These are phyloP conservation scores for Acanthoscelides obtectus DNA, from an alignment of 2,888 invertebrate genomes.

Conservation along the genomic window DNA sequence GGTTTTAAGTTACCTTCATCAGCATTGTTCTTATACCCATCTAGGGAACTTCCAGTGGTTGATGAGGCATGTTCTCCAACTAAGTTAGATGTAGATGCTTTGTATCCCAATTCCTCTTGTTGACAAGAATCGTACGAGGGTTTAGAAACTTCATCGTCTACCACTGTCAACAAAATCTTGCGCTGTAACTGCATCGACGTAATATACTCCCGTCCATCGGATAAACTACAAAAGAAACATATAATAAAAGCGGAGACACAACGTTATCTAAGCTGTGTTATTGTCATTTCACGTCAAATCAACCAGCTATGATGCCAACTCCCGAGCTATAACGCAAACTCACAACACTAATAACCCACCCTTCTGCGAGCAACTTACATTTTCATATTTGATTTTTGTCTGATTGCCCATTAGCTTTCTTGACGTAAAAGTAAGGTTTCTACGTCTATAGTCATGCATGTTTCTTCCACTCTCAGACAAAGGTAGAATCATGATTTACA, in stretches of 20 bases:
- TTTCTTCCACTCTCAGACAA: too few species aligned
- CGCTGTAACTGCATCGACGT: conserved; percentile 77
- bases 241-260: too few species aligned
- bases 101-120: neutral
- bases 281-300: too few species aligned
- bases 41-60: neutral
- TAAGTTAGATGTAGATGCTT: neutral
- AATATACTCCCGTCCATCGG: conserved; percentile 82
- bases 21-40: neutral
- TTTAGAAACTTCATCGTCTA: conserved; percentile 29
- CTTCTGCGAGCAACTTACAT: too few species aligned
- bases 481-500: too few species aligned
- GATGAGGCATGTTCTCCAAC: neutral
- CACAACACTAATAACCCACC: too few species aligned
- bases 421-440: too few species aligned
- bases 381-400: too few species aligned
- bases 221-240: conserved; percentile 54
- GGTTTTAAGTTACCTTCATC: neutral
- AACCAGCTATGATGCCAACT: neutral
- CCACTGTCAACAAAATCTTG: conserved; percentile 65
- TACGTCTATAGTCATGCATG: too few species aligned
- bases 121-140: conserved; percentile 17
- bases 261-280: too few species aligned
- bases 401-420: too few species aligned
- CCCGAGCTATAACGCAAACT: neutral